Conservation (phyloP, 2,113 vertebrate species). For the Odontophorus gujanensis region DNA sequence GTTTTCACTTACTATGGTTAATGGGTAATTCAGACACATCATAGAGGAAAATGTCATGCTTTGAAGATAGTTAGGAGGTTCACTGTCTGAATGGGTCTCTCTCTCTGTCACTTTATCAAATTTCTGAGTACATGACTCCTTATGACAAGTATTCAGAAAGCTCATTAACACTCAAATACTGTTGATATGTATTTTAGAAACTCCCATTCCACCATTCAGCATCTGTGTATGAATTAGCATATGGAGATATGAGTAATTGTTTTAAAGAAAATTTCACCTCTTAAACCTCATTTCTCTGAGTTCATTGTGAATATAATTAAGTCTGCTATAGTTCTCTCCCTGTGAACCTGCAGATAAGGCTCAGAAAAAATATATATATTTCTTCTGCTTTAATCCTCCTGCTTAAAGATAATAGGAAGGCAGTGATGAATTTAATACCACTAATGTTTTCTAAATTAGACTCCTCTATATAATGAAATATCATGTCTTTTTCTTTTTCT, state of each 20-base stretch:
- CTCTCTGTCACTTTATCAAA: conserved; percentile 40
- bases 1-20: conserved; percentile 5
- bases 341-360: conserved; percentile 75
- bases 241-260: conserved; percentile 73
- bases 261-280: conserved; percentile 77
- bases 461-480: conserved; percentile 68
- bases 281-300: conserved; percentile 48
- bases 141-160: conserved; percentile 49
- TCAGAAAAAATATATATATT: conserved; percentile 63
- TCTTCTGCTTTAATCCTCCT: conserved; percentile 73
- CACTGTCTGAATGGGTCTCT: conserved; percentile 21
- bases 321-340: conserved; percentile 62
- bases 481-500: conserved; percentile 46
- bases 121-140: conserved; percentile 44
- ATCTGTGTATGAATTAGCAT: conserved; percentile 66
- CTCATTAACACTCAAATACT: conserved; percentile 56
- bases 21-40: background rate
- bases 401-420: conserved; percentile 73
- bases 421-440: conserved; percentile 63
- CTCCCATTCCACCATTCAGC: conserved; percentile 26
- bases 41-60: conserved; percentile 10
- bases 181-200: conserved; percentile 62
- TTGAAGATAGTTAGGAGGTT: conserved; percentile 44
- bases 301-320: conserved; percentile 76
- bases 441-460: conserved; percentile 65